Evolutionary conservation across 2,888 invertebrate species (phyloP).

Genomic region (Lamellibrachia columna): DNA sequence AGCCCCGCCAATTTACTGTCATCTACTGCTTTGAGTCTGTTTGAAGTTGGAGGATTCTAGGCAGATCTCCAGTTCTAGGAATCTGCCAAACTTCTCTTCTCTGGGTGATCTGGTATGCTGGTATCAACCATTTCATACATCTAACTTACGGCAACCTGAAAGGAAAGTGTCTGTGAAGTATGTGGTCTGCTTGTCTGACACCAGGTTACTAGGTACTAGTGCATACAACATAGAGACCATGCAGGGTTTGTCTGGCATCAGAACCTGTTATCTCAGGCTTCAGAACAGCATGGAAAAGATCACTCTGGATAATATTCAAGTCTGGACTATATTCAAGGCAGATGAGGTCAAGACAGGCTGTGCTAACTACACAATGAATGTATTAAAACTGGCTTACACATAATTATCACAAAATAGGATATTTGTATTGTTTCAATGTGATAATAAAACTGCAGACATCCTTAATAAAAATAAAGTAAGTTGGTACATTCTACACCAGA

Average conservation of each 20-base stretch:
- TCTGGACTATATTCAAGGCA: neutral
- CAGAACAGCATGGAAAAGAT: neutral
- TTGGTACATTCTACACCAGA: no score
- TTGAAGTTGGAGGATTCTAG: neutral
- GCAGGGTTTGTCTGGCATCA: neutral
- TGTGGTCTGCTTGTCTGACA: neutral
- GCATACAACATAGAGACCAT: neutral
- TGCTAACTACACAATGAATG: neutral
- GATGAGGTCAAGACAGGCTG: neutral
- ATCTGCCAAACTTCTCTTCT: neutral
- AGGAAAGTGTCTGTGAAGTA: neutral
- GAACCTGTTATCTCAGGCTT: neutral
- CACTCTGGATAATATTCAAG: neutral
- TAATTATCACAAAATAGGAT: neutral
- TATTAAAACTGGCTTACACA: neutral
- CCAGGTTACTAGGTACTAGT: neutral
- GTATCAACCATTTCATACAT: neutral
- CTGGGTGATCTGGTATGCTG: neutral
- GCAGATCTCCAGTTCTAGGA: neutral
- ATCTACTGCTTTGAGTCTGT: conserved; percentile 7
- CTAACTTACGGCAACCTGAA: neutral
- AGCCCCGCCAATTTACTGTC: conserved; percentile 6
- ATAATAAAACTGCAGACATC: neutral
- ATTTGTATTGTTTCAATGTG: neutral
- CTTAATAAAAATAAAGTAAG: neutral